Evolutionary conservation across 1,140 invertebrate genomes (phyloP).

Genomic region (Bicyclus anynana): DNA sequence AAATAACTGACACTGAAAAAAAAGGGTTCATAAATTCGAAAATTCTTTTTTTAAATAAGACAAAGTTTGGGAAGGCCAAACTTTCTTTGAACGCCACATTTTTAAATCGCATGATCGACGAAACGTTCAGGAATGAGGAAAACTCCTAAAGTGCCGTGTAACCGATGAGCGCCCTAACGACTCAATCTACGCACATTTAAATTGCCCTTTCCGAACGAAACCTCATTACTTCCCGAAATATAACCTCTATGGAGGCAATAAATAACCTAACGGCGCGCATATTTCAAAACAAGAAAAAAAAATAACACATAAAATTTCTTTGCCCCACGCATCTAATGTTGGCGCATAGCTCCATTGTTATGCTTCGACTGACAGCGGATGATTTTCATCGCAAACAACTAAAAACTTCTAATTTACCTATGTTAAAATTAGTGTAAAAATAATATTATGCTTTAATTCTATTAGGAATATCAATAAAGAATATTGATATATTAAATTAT

Average conservation of each 20-base stretch:
- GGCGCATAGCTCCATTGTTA: constrained; percentile 45
- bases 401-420: no score
- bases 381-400: no score
- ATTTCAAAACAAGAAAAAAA: constrained; percentile 76
- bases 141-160: constrained; percentile 31
- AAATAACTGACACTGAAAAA: no score
- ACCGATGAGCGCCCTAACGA: constrained; percentile 52
- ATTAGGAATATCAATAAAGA: no score
- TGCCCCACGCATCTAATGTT: constrained; percentile 62
- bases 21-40: no score
- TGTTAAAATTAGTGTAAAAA: no score
- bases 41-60: not conserved
- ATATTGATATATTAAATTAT: no score
- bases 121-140: constrained; percentile 29
- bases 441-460: no score
- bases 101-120: constrained; percentile 31
- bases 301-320: constrained; percentile 75
- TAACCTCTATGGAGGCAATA: constrained; percentile 73
- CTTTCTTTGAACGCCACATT: constrained; percentile 10
- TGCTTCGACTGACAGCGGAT: not conserved
- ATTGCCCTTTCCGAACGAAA: constrained; percentile 72
- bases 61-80: not conserved
- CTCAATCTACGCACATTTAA: constrained; percentile 72
- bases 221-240: constrained; percentile 74
- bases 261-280: constrained; percentile 74